Conservation (phyloP, 2,888 invertebrate genomes). For the Globia sparganii region DNA sequence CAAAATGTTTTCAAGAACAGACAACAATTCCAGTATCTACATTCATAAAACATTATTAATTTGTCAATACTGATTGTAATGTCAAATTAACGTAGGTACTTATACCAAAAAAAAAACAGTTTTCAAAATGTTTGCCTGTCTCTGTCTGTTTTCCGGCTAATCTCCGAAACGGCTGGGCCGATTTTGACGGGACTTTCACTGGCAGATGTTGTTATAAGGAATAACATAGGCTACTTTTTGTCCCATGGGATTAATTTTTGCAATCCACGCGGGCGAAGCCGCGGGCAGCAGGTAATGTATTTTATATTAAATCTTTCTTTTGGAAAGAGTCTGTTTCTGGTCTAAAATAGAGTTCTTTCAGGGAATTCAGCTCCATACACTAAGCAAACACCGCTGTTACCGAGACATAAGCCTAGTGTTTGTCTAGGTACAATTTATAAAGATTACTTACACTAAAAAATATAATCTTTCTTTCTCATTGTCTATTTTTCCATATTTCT, state of each 20-base stretch:
- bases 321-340: background rate
- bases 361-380: slow-evolving; percentile 10
- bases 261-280: background rate
- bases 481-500: background rate
- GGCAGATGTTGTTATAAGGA: background rate
- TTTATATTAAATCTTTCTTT: background rate
- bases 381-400: background rate
- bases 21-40: too few relatives aligned
- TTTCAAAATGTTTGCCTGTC: too few relatives aligned
- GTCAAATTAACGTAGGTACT: too few relatives aligned
- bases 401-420: slow-evolving; percentile 15
- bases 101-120: too few relatives aligned
- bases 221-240: background rate
- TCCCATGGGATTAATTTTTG: background rate
- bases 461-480: background rate
- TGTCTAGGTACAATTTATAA: background rate
- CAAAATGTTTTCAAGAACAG: background rate
- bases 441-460: slow-evolving; percentile 15
- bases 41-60: too few relatives aligned
- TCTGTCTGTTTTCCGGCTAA: background rate
- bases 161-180: background rate
- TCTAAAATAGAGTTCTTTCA: background rate
- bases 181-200: background rate
- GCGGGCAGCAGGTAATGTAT: background rate
- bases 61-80: too few relatives aligned